Base-by-base conservation (phyloP, 2,888 invertebrate species). In the Morpho helenor region DNA sequence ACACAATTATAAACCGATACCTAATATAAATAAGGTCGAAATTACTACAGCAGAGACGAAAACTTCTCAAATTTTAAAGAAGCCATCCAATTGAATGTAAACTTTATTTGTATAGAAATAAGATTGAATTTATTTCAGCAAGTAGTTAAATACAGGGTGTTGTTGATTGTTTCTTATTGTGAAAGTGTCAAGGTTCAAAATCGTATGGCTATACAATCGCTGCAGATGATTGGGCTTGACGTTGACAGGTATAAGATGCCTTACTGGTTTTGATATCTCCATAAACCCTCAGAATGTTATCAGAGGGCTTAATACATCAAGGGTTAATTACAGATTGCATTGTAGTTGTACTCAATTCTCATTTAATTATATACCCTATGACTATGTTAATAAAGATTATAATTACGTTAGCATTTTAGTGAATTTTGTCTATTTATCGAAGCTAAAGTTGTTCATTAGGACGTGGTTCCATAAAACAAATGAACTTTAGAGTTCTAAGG, bases 201-300 rank as follows among this genome's bases (percentile, higher is more conserved):
- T 74, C 7, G 41, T 5, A 31, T 22, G 49, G 7, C 57, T 31
- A 53, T 31, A 10, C n/a, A 7, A 43, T 45, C 47, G 40, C 46
- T 54, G 52, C 49, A 52, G 31, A 56, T 56, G 44, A 55, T 76
- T 74, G 71, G 70, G 69, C 74, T 75, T 62, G 62, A 57, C 42
- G 48, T 44, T 62, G 79, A 79, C 82, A 83, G 82, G 78, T 80
- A 74, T 70, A 73, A 75, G 71, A 72, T 70, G 73, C 71, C 75
- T 76, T 77, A 75, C 80, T 80, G 82, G 74, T 75, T 78, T 76
- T 82, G 84, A 84, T 83, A 77, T 72, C 78, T 74, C 73, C 71
- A 76, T 80, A 75, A 75, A 83, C 78, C 78, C 81, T 76, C 74
- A 73, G 60, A 63, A 65, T 60, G 61, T 61, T 67, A 66, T 67